A percentile compares a stretch with the other conserved stretches of the same genome.
Conservation (phyloP, 2,797 vertebrate genomes). For the Argyrosomus regius region DNA sequence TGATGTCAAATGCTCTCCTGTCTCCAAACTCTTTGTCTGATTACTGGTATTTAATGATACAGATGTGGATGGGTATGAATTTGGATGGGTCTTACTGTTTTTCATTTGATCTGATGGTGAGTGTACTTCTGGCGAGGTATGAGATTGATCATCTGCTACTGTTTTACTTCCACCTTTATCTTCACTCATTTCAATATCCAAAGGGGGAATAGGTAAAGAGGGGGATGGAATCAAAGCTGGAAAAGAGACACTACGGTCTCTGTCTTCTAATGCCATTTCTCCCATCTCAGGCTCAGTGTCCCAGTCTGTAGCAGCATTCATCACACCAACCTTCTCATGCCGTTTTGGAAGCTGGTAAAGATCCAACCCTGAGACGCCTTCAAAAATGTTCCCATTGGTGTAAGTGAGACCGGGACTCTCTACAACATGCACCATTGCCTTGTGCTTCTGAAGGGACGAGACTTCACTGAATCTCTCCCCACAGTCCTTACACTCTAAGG, state of each 20-base stretch:
- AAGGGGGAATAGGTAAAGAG: slow-evolving; percentile 74
- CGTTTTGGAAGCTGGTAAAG: slow-evolving; percentile 71
- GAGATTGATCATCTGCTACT: slow-evolving; percentile 9
- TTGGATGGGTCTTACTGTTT: slow-evolving; percentile 2
- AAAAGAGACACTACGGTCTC: slow-evolving; percentile 81
- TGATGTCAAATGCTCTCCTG: slow-evolving; percentile 24
- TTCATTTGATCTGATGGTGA: slow-evolving; percentile 34
- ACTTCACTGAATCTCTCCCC: slow-evolving; percentile 84
- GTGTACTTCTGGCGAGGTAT: slow-evolving; percentile 17
- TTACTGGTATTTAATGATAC: slow-evolving; percentile 32
- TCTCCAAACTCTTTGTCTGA: slow-evolving; percentile 43
- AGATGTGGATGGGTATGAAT: slow-evolving; percentile 12
- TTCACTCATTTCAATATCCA: slow-evolving; percentile 64
- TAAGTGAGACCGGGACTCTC: slow-evolving; percentile 79
- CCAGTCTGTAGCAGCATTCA: slow-evolving; percentile 82
- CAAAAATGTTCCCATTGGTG: slow-evolving; percentile 81
- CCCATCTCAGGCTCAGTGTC: slow-evolving; percentile 83
- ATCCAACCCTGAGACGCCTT: slow-evolving; percentile 72
- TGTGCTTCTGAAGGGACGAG: slow-evolving; percentile 85
- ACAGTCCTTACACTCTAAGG: slow-evolving; percentile 85
- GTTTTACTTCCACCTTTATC: slow-evolving; percentile 42
- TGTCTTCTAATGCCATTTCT: slow-evolving; percentile 77
- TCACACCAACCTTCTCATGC: slow-evolving; percentile 49
- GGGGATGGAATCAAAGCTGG: slow-evolving; percentile 86
- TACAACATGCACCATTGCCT: slow-evolving; percentile 76